Percentiles rank a stretch among this genome's conserved stretches.
phyloP scores from a whole-genome alignment of 2,888 invertebrate genomes.

The Melanostoma mellinum region DNA sequence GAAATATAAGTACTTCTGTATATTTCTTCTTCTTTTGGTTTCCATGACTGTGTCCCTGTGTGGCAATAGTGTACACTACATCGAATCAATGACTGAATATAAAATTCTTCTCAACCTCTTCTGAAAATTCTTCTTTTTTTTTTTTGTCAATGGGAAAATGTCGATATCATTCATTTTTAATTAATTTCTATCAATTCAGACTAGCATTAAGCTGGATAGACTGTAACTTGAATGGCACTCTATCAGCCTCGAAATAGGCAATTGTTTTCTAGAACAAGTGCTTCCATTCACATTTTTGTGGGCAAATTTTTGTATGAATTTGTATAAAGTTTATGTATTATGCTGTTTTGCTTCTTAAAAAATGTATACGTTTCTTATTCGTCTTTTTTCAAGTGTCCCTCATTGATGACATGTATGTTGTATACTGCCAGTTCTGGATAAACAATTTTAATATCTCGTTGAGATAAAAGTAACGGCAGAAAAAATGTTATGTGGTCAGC shows the following conservation, averaged over 20 bases:
- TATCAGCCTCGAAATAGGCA: conserved; percentile 30
- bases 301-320: no score
- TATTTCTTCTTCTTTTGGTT: conserved; percentile 26
- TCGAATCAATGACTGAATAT: conserved; percentile 69
- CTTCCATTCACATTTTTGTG: not conserved
- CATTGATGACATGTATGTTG: no score
- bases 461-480: no score
- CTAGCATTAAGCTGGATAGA: not conserved
- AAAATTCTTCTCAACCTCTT: conserved; percentile 45
- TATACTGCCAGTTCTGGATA: no score
- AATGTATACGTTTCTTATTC: no score
- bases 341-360: no score
- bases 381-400: no score
- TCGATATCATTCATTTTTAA: conserved; percentile 72
- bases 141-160: conserved; percentile 10
- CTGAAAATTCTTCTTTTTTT: not conserved
- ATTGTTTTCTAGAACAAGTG: not conserved
- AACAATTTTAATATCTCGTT: no score
- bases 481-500: no score
- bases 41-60: conserved; percentile 58
- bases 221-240: not conserved
- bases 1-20: conserved; percentile 57
- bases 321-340: no score
- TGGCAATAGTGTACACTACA: conserved; percentile 61
- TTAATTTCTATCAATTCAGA: conserved; percentile 56